Conservation (phyloP, 2,113 vertebrate genomes). For the Abramis brama region DNA sequence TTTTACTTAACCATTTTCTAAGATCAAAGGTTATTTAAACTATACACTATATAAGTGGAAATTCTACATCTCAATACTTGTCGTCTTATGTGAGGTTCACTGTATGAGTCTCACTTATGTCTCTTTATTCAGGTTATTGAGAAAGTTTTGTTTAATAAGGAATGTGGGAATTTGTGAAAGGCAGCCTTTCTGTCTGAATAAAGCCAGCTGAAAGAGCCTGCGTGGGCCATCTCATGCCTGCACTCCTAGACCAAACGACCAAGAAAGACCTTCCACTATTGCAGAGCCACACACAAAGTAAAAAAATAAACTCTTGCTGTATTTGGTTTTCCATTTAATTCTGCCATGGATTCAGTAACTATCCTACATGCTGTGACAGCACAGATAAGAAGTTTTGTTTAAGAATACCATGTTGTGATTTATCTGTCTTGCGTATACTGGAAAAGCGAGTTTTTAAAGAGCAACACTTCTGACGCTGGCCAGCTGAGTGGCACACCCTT, state of each 20-base stretch:
- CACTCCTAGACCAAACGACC: neutral
- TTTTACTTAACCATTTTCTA: neutral
- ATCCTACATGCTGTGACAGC: neutral
- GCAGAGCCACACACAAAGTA: neutral
- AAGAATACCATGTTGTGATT: neutral
- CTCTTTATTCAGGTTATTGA: neutral
- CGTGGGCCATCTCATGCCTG: neutral
- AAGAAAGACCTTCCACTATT: neutral
- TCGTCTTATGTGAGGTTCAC: neutral
- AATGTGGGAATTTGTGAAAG: slow-evolving; percentile 73
- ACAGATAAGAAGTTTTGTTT: neutral
- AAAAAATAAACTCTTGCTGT: neutral
- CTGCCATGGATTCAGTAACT: neutral
- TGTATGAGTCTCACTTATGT: neutral
- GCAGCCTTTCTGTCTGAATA: slow-evolving; percentile 66
- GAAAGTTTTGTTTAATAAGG: slow-evolving; percentile 65
- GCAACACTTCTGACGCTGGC: neutral
- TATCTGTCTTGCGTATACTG: neutral
- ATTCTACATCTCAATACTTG: neutral
- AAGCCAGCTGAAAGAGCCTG: slow-evolving; percentile 62
- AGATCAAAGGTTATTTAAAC: neutral
- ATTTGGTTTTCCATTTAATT: slow-evolving; percentile 40
- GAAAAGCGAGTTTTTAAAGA: slow-evolving; percentile 17
- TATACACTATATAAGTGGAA: neutral
- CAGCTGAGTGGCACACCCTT: slow-evolving; percentile 21